These are phyloP conservation scores for Drosophila orena DNA, from an alignment of 1,140 invertebrate species.

Conservation along the genomic window DNA sequence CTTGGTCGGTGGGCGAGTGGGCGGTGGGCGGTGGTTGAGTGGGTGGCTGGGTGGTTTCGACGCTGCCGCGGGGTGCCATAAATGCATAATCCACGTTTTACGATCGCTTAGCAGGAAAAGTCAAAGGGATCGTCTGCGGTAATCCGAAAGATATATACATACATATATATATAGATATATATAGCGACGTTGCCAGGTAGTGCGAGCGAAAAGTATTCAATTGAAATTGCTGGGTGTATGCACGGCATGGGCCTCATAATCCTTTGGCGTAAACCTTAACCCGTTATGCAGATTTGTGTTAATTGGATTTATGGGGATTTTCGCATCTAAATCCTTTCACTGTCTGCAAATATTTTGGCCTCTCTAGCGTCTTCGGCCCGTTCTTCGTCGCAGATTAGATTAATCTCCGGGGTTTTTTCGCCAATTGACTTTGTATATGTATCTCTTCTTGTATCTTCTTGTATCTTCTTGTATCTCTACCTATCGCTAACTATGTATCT, in stretches of 20 bases:
- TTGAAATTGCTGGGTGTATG: constrained; percentile 47
- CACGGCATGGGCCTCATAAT: constrained; percentile 18
- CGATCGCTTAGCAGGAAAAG: constrained; percentile 82
- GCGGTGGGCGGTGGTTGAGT: neutral
- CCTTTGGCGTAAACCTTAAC: constrained; percentile 29
- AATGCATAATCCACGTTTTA: constrained; percentile 79
- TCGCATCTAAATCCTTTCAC: constrained; percentile 80
- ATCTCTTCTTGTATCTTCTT: neutral
- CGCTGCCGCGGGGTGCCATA: constrained; percentile 53
- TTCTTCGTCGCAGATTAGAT: constrained; percentile 66
- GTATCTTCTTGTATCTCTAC: neutral
- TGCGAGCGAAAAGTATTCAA: constrained; percentile 36
- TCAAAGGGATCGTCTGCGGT: constrained; percentile 80
- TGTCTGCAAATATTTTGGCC: constrained; percentile 84
- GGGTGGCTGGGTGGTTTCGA: constrained; percentile 30
- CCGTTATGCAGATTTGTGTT: constrained; percentile 82
- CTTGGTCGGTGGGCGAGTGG: neutral
- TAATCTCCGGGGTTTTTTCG: constrained; percentile 67
- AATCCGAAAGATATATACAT: constrained; percentile 41
- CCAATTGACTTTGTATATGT: constrained; percentile 65
- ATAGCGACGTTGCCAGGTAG: constrained; percentile 33
- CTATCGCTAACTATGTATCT: constrained; percentile 25
- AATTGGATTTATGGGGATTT: constrained; percentile 83
- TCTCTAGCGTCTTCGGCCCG: constrained; percentile 40
- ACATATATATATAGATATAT: neutral